Evolutionary conservation across 2,113 vertebrate species (phyloP), one percentile per base, ranked within the genome.

Genomic region (Nanorana parkeri): DNA sequence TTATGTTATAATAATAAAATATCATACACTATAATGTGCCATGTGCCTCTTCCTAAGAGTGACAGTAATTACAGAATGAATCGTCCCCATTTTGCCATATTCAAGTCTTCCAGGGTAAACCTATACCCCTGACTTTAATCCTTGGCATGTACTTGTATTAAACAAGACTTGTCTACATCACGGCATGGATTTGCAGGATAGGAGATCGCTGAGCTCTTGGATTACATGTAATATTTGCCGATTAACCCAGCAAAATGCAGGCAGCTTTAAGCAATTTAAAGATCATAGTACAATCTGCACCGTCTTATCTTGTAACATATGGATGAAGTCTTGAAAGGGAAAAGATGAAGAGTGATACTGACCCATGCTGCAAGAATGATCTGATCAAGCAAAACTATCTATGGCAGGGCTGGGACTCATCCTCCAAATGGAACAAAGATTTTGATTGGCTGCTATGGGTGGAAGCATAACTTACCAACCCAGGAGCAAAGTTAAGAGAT

Each of bases 211-310:
- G 60, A 75, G 66, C 80, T 75, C 47, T 75, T 13, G 71, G 80
- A 82, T 82, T 66, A 82, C 69, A 75, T 41, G 41, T 75, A 54
- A 75, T 75, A 67, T 82, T 67, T 51, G 3, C 29, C 54, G 71
- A 74, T 82, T 74, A 82, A 74, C 80, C 71, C 61, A 75, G 52
- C 51, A 75, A 24, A 75, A 75, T 47, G 28, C 63, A 58, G 71
- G 11, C 61, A 66, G 80, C 80, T 71, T 82, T 82, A 82, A 66
- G 63, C 68, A 16, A 82, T 75, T 82, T 82, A 75, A 56, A 82
- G 80, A 82, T 82, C 75, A 68, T 72, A 52, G 71, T 41, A 7
- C 80, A 67, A 75, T 75, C 71, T 75, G 80, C 28, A 19, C 26
- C 20, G 41, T 65, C 58, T 29, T 66, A 58, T 47, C 63, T 24